A percentile compares a stretch with the other conserved stretches of the same genome.
Evolutionary conservation across 2,113 vertebrate species (phyloP).

Genomic region (Ahaetulla prasina): DNA sequence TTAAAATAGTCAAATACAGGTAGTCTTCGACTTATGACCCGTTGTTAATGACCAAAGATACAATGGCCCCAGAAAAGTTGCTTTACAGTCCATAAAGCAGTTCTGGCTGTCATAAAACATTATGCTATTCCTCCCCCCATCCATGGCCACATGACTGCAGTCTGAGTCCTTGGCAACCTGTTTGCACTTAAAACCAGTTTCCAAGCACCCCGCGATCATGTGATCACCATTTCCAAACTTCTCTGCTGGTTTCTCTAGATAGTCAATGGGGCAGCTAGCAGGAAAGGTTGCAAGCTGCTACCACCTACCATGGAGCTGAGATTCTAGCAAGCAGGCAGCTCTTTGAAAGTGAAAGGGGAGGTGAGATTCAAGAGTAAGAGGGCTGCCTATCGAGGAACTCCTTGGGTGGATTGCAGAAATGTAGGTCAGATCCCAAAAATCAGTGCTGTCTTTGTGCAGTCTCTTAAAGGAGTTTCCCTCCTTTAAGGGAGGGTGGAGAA

Average conservation of each 20-base stretch:
- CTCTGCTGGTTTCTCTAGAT: background rate
- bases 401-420: background rate
- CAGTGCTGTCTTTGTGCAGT: background rate
- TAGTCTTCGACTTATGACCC: no score
- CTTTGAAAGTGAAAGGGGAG: no score
- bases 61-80: no score
- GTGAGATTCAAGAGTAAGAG: no score
- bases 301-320: background rate
- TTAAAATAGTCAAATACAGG: background rate
- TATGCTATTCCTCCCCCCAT: background rate
- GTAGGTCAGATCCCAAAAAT: background rate
- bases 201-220: background rate
- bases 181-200: background rate
- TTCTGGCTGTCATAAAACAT: background rate
- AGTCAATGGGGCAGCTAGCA: background rate
- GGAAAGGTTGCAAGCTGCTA: background rate
- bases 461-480: background rate
- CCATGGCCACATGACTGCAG: background rate
- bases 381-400: background rate
- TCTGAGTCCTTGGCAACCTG: background rate
- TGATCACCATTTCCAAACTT: background rate
- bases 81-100: background rate
- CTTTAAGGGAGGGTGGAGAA: background rate
- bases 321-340: background rate
- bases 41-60: no score